Conservation (phyloP, 2,797 vertebrate species). For the Propithecus deckenii region DNA sequence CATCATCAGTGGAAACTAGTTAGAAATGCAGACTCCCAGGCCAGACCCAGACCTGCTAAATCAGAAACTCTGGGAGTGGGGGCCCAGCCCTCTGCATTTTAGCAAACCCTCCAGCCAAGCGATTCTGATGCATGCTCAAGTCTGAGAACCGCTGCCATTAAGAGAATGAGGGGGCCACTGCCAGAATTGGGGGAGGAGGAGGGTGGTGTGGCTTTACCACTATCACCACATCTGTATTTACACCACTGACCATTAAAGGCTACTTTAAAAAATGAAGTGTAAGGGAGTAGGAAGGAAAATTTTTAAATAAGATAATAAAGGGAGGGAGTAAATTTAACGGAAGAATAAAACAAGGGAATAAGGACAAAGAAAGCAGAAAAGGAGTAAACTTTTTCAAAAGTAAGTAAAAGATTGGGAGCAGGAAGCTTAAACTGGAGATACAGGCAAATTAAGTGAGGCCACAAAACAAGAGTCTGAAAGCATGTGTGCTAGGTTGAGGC, state of each 20-base stretch:
- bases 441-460: background rate
- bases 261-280: background rate
- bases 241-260: background rate
- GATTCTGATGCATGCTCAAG: background rate
- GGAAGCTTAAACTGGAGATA: background rate
- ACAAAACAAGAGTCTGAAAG: background rate
- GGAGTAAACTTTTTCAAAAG: background rate
- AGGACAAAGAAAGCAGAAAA: background rate
- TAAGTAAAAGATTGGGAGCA: background rate
- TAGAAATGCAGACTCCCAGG: background rate
- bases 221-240: background rate
- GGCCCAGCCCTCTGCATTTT: background rate
- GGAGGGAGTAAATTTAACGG: background rate
- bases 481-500: background rate
- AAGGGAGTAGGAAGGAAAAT: background rate
- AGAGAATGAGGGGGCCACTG: background rate
- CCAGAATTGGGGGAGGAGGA: background rate
- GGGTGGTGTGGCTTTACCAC: accelerated
- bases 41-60: background rate
- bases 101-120: background rate
- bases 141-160: background rate
- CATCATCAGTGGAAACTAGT: background rate
- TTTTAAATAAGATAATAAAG: background rate
- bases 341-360: background rate
- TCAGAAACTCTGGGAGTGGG: background rate